Percentiles rank a stretch among this genome's conserved stretches.
These are phyloP conservation scores for Lacerta viridis DNA, from an alignment of 2,797 vertebrate species.

Conservation along the genomic window DNA sequence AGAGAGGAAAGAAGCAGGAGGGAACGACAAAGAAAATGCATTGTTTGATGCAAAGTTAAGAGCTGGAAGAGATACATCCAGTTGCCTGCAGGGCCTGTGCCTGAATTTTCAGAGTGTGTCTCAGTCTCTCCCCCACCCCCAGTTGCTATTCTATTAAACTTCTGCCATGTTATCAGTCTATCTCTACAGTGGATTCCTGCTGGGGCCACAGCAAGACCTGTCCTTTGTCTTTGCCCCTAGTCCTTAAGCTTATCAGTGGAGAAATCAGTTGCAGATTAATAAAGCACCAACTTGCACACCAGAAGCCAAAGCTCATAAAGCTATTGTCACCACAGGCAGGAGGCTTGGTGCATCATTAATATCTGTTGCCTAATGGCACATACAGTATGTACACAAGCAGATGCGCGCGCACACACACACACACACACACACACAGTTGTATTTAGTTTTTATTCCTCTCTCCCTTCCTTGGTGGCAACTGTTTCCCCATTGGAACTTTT, in stretches of 20 bases:
- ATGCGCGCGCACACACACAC: background rate
- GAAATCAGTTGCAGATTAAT: slow-evolving; percentile 60
- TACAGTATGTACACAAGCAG: background rate
- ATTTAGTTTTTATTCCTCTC: background rate
- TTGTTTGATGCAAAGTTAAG: background rate
- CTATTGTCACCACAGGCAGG: slow-evolving; percentile 40
- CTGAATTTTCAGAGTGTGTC: background rate
- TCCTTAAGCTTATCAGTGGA: slow-evolving; percentile 51
- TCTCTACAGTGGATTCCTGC: slow-evolving; percentile 23
- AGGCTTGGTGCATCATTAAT: slow-evolving; percentile 55
- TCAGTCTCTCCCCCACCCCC: background rate
- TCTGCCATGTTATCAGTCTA: slow-evolving; percentile 9
- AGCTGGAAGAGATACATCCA: background rate
- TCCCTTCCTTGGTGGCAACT: background rate
- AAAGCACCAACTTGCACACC: slow-evolving; percentile 45
- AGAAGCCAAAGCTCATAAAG: slow-evolving; percentile 57
- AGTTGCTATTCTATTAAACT: slow-evolving; percentile 41
- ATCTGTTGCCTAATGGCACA: slow-evolving; percentile 40
- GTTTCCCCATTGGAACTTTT: background rate
- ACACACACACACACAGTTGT: background rate
- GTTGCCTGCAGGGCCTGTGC: background rate
- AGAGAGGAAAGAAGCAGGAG: slow-evolving; percentile 7
- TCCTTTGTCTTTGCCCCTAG: slow-evolving; percentile 17
- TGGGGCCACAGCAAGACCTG: slow-evolving; percentile 25
- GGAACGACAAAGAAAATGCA: background rate